Evolutionary conservation across 2,797 vertebrate species (phyloP), one percentile per base, ranked within the genome.

Genomic region (Lithobates pipiens): DNA sequence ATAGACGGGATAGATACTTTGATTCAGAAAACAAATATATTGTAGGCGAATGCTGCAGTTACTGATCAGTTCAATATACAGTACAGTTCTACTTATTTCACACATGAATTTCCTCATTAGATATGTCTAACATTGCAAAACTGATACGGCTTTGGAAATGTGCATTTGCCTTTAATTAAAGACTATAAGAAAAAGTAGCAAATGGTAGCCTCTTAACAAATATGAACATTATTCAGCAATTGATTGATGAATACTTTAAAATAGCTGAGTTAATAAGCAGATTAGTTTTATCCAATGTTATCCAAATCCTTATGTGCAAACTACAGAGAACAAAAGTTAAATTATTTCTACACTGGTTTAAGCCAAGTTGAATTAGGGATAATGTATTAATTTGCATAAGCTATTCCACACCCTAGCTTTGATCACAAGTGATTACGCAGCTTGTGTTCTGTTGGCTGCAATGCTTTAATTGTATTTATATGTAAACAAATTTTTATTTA

Each of bases 401-500:
- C 83, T 86, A 86, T 86, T 86, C 85, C 85, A 86, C 85, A 86
- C 57, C 46, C 21, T 83, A 34, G 21, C n/a, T 11, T 67, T 27
- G 29, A 82, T 72, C 54, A 63, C 36, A 46, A 46, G n/a, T n/a
- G 42, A 39, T 72, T 75, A 46, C 42, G 18, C 27, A 2, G 39
- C 44, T 83, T 44, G 7, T 44, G 25, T 23, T 61, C 29, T 46
- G 16, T 46, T 72, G 50, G n/a, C 36, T 75, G 23, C 29, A 57
- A n/a, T 77, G 67, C 10, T 50, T 70, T 34, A n/a, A 27, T 67
- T 50, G 10, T 44, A 67, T 46, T 75, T n/a, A 23, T 6, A 23
- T 46, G 9, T 34, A 4, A 63, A 18, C n/a, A 10, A 9, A 34
- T 15, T 18, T 39, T 18, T 9, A 36, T 10, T 36, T 36, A 44